Percentiles rank a stretch among this genome's conserved stretches.
These are phyloP conservation scores for Xanthostigma xanthostigma DNA, from an alignment of 2,888 invertebrate genomes.

Conservation along the genomic window DNA sequence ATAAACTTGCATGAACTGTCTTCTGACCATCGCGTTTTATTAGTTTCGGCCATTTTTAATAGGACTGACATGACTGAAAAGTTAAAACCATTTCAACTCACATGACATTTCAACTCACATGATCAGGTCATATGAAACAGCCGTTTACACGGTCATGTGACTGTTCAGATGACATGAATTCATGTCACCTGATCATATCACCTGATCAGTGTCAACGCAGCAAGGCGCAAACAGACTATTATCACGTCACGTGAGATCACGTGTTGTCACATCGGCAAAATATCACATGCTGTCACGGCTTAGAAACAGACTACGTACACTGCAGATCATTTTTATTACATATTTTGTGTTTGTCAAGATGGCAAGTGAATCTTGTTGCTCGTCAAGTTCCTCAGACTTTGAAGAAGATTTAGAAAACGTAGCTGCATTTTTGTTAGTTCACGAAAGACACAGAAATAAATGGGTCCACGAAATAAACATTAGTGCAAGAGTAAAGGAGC, in stretches of 20 bases:
- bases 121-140: no score
- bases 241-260: background rate
- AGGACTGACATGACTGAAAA: no score
- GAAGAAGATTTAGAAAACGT: constrained; percentile 1
- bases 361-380: background rate
- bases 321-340: no score
- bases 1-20: no score
- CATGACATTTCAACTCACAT: no score
- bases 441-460: background rate
- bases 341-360: background rate
- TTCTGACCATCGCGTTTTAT: no score
- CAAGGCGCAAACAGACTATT: background rate
- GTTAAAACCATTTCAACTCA: no score
- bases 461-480: background rate
- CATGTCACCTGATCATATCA: no score
- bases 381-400: background rate
- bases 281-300: background rate
- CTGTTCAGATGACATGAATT: no score
- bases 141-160: no score
- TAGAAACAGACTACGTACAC: background rate
- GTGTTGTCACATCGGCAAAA: background rate
- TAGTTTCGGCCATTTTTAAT: no score
- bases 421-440: background rate
- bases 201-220: no score
- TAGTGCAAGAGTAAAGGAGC: constrained; percentile 5